Conservation (phyloP, 2,888 invertebrate species). For the Drosophila quinaria region DNA sequence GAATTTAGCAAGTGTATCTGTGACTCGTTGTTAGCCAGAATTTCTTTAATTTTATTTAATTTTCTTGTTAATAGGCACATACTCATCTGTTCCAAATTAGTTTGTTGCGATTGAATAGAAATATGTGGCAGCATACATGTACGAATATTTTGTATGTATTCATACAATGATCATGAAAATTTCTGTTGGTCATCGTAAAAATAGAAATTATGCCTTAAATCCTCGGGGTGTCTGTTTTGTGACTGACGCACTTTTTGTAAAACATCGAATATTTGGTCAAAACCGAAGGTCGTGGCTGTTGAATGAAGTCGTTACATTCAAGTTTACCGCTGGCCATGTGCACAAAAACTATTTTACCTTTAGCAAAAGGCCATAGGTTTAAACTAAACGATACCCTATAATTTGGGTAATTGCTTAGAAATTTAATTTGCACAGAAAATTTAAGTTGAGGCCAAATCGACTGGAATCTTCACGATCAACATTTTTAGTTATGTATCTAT, state of each 20-base stretch:
- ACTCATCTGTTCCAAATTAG: conserved; percentile 36
- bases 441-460: too few species aligned
- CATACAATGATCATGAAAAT: conserved; percentile 34
- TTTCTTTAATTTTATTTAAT: conserved; percentile 54
- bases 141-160: neutral
- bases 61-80: conserved; percentile 42
- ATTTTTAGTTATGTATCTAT: too few species aligned
- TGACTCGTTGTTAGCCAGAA: conserved; percentile 7
- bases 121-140: conserved; percentile 27
- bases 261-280: conserved; percentile 21
- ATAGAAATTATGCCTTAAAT: conserved; percentile 66
- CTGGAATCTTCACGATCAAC: too few species aligned
- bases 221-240: conserved; percentile 27
- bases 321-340: conserved; percentile 52
- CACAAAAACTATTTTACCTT: conserved; percentile 12
- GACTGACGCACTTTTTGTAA: conserved; percentile 40
- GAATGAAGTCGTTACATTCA: conserved; percentile 34
- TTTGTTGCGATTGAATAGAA: conserved; percentile 48
- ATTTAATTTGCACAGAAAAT: too few species aligned
- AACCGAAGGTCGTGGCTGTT: conserved; percentile 38
- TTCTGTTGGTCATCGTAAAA: conserved; percentile 47
- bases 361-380: neutral
- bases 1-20: conserved; percentile 38
- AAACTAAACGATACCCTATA: neutral
- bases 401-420: too few species aligned